These are phyloP conservation scores for Chaenogobius annularis DNA, from an alignment of 2,113 vertebrate genomes.

Conservation along the genomic window DNA sequence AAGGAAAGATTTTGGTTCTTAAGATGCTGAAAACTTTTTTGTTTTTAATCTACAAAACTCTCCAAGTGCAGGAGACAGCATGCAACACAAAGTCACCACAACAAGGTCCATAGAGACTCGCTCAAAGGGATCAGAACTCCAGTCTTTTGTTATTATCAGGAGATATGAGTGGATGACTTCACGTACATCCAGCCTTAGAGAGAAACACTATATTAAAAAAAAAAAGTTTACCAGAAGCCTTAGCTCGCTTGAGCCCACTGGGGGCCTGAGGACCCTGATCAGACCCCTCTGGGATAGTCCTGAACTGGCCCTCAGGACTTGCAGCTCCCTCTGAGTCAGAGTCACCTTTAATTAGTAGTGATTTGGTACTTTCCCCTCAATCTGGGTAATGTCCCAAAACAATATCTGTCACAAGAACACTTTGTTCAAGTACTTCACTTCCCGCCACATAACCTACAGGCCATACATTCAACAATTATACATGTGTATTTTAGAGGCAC, in stretches of 20 bases:
- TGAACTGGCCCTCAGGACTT: slow-evolving; percentile 11
- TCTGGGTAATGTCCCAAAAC: slow-evolving; percentile 22
- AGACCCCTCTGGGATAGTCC: slow-evolving; percentile 23
- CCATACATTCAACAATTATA: slow-evolving; percentile 39
- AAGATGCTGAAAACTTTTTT: too few relatives aligned
- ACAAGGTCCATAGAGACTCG: not conserved
- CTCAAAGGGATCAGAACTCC: too few relatives aligned
- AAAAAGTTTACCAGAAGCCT: slow-evolving; percentile 49
- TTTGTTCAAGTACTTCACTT: slow-evolving; percentile 48
- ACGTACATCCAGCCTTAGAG: slow-evolving; percentile 27
- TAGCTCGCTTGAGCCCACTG: slow-evolving; percentile 36
- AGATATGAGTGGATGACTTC: not conserved
- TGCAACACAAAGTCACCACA: not conserved
- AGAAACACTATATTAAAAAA: slow-evolving; percentile 15
- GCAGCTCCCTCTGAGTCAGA: slow-evolving; percentile 24
- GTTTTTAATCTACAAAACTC: too few relatives aligned
- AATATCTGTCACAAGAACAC: slow-evolving; percentile 36
- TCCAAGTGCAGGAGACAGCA: too few relatives aligned
- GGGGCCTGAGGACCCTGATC: slow-evolving; percentile 31
- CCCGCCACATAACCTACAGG: slow-evolving; percentile 65
- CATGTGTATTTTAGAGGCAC: not conserved
- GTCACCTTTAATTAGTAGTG: slow-evolving; percentile 30
- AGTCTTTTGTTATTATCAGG: not conserved
- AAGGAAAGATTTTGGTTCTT: too few relatives aligned
- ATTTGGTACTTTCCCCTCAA: slow-evolving; percentile 26